Base-by-base conservation (phyloP, 2,888 invertebrate species). In the Agrypnus murinus region DNA sequence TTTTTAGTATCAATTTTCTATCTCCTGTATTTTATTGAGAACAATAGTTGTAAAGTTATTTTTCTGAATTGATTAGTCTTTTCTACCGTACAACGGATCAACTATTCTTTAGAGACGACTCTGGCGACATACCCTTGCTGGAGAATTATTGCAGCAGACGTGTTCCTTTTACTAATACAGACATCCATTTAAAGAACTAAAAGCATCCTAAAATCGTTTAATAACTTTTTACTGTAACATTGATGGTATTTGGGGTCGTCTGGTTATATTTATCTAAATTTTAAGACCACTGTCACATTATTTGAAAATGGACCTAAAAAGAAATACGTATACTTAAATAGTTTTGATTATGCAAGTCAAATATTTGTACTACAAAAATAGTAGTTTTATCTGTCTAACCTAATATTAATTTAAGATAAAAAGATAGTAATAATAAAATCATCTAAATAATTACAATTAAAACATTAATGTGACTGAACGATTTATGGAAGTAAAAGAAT, bases 131-230 rank as follows among this genome's bases (percentile, higher is more conserved):
- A 25, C 25, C 25, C 5, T 25, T 25, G 25, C 25, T 25, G 15
- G 15, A 43, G 43, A 5, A 15, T 15, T 14, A 43, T 43, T 43
- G 43, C 43, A 43, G 12, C 15, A 43, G 43, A 43, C 43, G 15
- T 43, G 43, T 8, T 43, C 43, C 8, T 15, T 43, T 15, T 8
- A 43, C 43, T 43, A 43, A 43, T 43, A 1, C 15, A 3, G 25
- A 25, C 25, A 25, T 25, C 15, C 43, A 12, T 6, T 15, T 15
- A 43, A 12, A 43, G 15, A 43, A 15, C 43, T 43, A 12, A 15
- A 40, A 40, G 43, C 14, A 14, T 43, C 43, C 43, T 15, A 43
- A 43, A 43, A 43, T 15, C 43, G 12, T 43, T 43, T 43, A 43
- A n/a, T n/a, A n/a, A 12, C 43, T 12, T 43, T 43, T 43, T 43